Conservation (phyloP, 2,888 invertebrate species). For the Drosophila anomelani region DNA sequence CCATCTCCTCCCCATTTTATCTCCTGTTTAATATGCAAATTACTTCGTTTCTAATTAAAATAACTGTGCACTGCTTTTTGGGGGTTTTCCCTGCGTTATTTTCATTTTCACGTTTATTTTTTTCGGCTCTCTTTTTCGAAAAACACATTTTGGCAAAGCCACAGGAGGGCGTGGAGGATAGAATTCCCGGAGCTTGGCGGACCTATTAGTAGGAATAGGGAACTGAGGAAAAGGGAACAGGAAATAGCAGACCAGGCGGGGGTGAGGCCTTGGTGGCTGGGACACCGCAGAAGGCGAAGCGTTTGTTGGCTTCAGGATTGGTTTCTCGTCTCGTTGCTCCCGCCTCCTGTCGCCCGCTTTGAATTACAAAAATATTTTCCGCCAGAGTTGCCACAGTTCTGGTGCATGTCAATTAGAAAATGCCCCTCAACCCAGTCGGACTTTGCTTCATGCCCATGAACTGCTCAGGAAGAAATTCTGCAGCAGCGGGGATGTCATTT, state of each 20-base stretch:
- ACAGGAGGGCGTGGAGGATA: conserved; percentile 1
- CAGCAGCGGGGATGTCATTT: too few species aligned
- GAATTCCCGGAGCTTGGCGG: conserved; percentile 55
- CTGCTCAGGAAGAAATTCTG: too few species aligned
- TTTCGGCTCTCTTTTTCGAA: conserved; percentile 45
- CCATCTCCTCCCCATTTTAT: not conserved
- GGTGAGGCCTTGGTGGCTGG: conserved; percentile 27
- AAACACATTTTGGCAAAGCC: conserved; percentile 66
- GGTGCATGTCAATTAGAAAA: conserved; percentile 64
- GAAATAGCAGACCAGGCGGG: conserved; percentile 14
- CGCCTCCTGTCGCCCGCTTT: conserved; percentile 44
- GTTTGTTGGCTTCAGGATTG: conserved; percentile 36
- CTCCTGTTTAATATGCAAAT: conserved; percentile 74
- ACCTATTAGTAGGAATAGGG: conserved; percentile 62
- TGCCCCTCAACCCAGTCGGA: conserved; percentile 13
- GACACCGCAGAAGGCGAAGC: conserved; percentile 57
- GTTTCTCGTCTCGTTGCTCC: conserved; percentile 13
- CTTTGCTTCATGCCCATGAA: too few species aligned
- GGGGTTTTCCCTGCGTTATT: conserved; percentile 28
- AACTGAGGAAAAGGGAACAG: not conserved
- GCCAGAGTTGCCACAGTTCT: conserved; percentile 49
- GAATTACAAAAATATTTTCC: conserved; percentile 74
- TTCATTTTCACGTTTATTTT: conserved; percentile 40
- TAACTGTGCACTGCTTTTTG: conserved; percentile 74
- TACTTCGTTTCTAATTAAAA: conserved; percentile 80